phyloP scores from a whole-genome alignment of 2,888 invertebrate genomes.

The Gastracanthus pulcherrimus region DNA sequence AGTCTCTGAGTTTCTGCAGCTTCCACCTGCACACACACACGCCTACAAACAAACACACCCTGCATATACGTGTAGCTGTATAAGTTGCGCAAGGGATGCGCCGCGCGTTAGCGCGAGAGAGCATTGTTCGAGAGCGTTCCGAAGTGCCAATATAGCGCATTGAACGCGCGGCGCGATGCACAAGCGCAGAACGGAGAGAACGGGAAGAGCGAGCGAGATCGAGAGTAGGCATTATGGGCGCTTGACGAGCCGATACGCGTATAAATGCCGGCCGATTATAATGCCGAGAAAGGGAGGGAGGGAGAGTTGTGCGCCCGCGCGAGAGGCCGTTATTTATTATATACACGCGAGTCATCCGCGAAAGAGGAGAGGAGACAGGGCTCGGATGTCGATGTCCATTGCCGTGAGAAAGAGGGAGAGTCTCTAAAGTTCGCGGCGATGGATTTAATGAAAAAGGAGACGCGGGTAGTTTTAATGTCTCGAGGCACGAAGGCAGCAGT shows the following conservation, averaged over 20 bases:
- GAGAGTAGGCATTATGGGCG: too few relatives aligned
- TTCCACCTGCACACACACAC: too few relatives aligned
- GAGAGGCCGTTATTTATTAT: too few relatives aligned
- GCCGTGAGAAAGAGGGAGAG: neutral
- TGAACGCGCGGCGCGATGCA: neutral
- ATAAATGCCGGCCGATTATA: slow-evolving; percentile 17
- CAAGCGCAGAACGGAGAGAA: neutral
- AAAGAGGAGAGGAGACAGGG: too few relatives aligned
- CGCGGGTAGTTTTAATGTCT: slow-evolving; percentile 1
- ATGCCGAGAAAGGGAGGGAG: neutral
- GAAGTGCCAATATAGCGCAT: slow-evolving; percentile 22
- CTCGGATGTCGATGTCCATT: slow-evolving; percentile 10
- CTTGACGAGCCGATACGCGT: neutral
- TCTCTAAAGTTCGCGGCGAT: neutral
- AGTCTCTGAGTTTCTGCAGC: slow-evolving; percentile 49
- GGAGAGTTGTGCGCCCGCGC: neutral
- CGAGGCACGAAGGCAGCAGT: neutral
- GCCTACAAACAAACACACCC: too few relatives aligned
- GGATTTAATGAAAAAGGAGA: neutral
- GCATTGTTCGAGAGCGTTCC: neutral
- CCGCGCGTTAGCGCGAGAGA: neutral
- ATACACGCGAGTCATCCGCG: neutral
- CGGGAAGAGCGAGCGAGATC: too few relatives aligned
- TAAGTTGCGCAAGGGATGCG: neutral
- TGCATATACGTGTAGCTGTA: too few relatives aligned